Conservation (phyloP, 2,113 vertebrate genomes). For the Conger conger region DNA sequence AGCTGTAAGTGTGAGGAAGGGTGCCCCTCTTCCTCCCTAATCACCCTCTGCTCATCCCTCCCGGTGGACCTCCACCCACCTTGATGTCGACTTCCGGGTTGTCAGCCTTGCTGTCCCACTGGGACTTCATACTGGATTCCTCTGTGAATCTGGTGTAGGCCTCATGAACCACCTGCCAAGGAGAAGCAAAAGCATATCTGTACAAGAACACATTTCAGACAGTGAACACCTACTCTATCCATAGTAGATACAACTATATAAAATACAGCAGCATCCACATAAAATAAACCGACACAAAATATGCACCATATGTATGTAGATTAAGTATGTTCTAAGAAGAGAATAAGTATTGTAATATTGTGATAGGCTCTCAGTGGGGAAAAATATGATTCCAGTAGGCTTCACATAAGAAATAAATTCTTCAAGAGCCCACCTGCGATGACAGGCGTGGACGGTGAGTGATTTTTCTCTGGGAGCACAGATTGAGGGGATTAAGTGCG, state of each 20-base stretch:
- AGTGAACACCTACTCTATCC: neutral
- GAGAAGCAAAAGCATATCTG: conserved; percentile 25
- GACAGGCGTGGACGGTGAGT: neutral
- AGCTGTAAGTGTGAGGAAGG: too few species aligned
- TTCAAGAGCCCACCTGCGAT: neutral
- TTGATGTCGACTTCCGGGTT: conserved; percentile 78
- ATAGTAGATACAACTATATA: neutral
- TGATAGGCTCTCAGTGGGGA: neutral
- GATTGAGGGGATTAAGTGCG: neutral
- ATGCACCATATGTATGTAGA: neutral
- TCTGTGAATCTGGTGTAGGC: conserved; percentile 71
- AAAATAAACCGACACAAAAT: neutral
- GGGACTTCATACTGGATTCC: conserved; percentile 68
- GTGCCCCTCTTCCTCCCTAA: neutral
- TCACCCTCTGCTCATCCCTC: neutral
- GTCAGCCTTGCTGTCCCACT: conserved; percentile 69
- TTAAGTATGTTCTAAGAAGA: neutral
- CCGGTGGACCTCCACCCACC: conserved; percentile 40
- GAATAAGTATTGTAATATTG: conserved; percentile 12
- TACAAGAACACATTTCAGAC: neutral
- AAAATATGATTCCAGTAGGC: neutral
- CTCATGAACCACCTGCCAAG: conserved; percentile 70
- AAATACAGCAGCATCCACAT: neutral
- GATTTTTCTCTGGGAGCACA: conserved; percentile 4
- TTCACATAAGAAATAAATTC: neutral